A percentile compares a stretch with the other conserved stretches of the same genome.
phyloP scores from a whole-genome alignment of 2,113 vertebrate genomes.

The Siniperca knerii region DNA sequence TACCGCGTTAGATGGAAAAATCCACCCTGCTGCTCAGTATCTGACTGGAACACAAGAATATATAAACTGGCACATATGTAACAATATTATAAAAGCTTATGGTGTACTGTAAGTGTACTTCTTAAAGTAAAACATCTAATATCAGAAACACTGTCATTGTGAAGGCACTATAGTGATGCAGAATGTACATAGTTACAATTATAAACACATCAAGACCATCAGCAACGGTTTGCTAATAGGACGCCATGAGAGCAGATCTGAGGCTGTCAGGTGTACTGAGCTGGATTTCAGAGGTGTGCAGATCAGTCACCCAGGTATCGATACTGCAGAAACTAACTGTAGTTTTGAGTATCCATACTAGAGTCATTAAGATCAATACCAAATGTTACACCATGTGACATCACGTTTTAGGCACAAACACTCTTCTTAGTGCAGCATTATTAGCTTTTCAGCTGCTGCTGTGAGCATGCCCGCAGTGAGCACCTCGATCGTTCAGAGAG shows the following conservation, averaged over 20 bases:
- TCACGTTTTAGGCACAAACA: no score
- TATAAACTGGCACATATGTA: conserved; percentile 10
- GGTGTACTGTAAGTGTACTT: conserved; percentile 5
- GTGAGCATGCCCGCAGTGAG: no score
- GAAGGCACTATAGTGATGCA: conserved; percentile 56
- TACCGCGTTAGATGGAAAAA: conserved; percentile 2
- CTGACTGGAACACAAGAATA: neutral
- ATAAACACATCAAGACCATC: neutral
- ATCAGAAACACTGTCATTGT: conserved; percentile 6
- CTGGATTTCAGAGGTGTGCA: no score
- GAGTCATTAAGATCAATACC: no score
- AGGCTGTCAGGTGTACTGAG: neutral
- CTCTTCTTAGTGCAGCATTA: neutral
- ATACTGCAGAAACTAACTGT: no score
- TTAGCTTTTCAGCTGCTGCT: neutral
- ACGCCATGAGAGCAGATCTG: neutral
- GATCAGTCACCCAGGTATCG: no score
- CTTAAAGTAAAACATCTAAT: neutral
- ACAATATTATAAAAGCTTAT: conserved; percentile 35
- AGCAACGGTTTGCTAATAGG: neutral
- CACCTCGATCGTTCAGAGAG: neutral
- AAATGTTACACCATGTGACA: no score
- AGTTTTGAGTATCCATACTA: no score
- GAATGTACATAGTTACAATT: neutral
- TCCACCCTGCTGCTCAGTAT: neutral